Evolutionary conservation across 2,888 invertebrate genomes (phyloP), one percentile per base, ranked within the genome.

Genomic region (Drosophila affinis): DNA sequence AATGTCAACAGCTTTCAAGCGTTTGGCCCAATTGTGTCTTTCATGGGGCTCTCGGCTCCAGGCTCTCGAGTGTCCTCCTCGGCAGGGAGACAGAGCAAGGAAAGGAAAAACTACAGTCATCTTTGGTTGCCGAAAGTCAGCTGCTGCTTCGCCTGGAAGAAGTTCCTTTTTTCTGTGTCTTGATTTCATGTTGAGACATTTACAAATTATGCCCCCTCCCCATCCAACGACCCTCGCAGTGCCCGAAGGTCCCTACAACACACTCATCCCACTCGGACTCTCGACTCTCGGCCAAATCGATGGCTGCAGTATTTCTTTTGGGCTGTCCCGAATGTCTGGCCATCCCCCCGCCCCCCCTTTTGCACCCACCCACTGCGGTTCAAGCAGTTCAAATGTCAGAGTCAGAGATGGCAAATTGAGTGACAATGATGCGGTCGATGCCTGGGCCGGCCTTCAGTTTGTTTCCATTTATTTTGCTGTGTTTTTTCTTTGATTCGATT

Each of bases 121-220:
- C 65, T 78, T 64, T 49, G 56, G 49, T 60, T 32, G n/a, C 32
- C 21, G 21, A 21, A 14, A 54, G 34, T 14, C 39, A 45, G 49
- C 67, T 65, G 49, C 67, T 65, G 49, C 45, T 27, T 18, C 2
- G 68, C 69, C 44, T 4, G 14, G 7, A 45, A 65, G 62, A 21
- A 52, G 53, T 53, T 48, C 7, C 0, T n/a, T 27, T 44, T 62
- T 61, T 74, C 75, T 75, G 70, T 67, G 88, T 81, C 79, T 67
- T 85, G 70, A 85, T 68, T 81, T 77, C 63, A 62, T 87, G 86
- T 79, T 72, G 65, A 58, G 86, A 87, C 82, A 79, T 87, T 83
- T 87, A 85, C 88, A 83, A 87, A 82, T 87, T 77, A 79, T 78
- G 71, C 73, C 65, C 3, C 21, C 21, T 18, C 51, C 27, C 57